Base-by-base conservation (phyloP, 2,888 invertebrate species). In the Metopia argyrocephala region DNA sequence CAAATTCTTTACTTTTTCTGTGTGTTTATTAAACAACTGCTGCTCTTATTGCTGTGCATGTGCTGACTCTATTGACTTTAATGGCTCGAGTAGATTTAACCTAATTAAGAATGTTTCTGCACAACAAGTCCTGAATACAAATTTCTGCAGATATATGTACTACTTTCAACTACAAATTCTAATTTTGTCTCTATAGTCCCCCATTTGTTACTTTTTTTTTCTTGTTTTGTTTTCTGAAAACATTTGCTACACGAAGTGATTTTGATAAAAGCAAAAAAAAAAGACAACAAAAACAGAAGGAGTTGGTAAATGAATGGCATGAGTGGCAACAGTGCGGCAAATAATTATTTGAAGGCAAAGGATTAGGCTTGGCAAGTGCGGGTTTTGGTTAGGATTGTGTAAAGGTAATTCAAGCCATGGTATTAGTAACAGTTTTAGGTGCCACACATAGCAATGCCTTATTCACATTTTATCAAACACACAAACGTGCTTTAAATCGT, bases 101-200 rank as follows among this genome's bases (percentile, higher is more conserved):
- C 88, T 88, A 88, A 88, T 88, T 88, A 88, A 88, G 88, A 88
- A 87, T 88, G 88, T 88, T 88, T 15, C 85, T 87, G 87, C 88
- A 88, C 87, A 86, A 89, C 89, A 86, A 85, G 84, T 86, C 85
- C 84, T 87, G 89, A 87, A 88, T 88, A 88, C 86, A 88, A 88
- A 88, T 85, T 38, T 38, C 38, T 38, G 15, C 9, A 12, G 15
- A 3, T 38, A 12, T 15, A 3, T 9, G 6, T 31, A 12, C 5
- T 12, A 12, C 15, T 38, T 38, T 15, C 38, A 38, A 38, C 15
- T 38, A 3, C 38, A 38, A 15, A 12, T 3, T 15, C 0, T 15
- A 38, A 12, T 38, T 38, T 15, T 38, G 38, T 38, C 38, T 38
- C 15, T 1, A 3, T 38, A 38, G 12, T 38, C 15, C 12, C n/a